These are phyloP conservation scores for Scaptomyza polygonia DNA, from an alignment of 2,888 invertebrate genomes.

Conservation along the genomic window DNA sequence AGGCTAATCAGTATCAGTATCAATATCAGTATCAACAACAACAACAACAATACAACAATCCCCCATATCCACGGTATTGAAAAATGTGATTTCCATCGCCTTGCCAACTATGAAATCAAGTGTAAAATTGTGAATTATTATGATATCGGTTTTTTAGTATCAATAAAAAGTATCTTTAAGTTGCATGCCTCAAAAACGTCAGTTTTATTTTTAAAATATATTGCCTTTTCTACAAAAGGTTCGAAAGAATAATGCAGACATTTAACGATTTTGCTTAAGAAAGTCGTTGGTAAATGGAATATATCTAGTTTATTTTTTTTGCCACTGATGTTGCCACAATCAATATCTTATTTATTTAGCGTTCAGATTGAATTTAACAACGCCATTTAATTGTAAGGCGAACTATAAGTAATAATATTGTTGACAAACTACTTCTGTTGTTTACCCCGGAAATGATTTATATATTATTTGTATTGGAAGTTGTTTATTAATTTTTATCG, in stretches of 20 bases:
- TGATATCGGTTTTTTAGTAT: slow-evolving; percentile 17
- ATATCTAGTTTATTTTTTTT: background rate
- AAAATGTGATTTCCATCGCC: background rate
- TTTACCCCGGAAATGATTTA: background rate
- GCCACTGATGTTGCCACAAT: slow-evolving; percentile 2
- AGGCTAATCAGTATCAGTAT: slow-evolving; percentile 63
- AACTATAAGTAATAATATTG: background rate
- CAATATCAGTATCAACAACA: slow-evolving; percentile 39
- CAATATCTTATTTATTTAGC: slow-evolving; percentile 27
- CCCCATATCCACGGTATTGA: slow-evolving; percentile 22
- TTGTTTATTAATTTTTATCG: background rate
- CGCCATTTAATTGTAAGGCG: slow-evolving; percentile 20
- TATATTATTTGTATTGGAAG: slow-evolving; percentile 1
- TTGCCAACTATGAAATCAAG: slow-evolving; percentile 43
- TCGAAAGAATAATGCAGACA: background rate
- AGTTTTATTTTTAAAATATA: no score
- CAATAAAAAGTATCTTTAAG: slow-evolving; percentile 32
- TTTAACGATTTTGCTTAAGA: background rate
- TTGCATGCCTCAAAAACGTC: background rate
- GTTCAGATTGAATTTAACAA: slow-evolving; percentile 1
- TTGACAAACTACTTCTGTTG: background rate
- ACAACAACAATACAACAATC: slow-evolving; percentile 37
- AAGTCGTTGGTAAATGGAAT: background rate
- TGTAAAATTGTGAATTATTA: background rate
- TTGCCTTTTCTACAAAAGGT: no score